Evolutionary conservation across 2,888 invertebrate species (phyloP), one percentile per base, ranked within the genome.

Genomic region (Phalera bucephala): DNA sequence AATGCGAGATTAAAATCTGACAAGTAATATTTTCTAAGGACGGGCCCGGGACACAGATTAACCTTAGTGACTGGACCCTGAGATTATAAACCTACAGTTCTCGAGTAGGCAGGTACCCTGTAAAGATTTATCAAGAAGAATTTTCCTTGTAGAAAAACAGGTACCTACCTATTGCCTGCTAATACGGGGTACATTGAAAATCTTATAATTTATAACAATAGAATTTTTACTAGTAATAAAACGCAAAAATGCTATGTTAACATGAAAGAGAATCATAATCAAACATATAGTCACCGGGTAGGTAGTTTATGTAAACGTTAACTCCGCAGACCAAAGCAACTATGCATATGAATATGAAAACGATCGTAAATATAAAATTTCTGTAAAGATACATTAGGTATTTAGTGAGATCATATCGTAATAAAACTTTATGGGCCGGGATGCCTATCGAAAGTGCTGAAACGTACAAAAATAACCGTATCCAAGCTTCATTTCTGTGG

Each of bases 381-480:
- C 32, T 45, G 46, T 39, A 47, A 47, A 47, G 45, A 43, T 53
- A 42, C 49, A 52, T 52, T 47, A 54, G 47, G 49, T 51, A 67
- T 70, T 70, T 66, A 67, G 57, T 65, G 65, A 67, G 67, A 68
- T 72, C 69, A 72, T 72, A 64, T 62, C 54, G 62, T 76, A 69
- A 67, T 81, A 76, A 81, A 82, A 81, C 43, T 82, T 83, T 81
- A 83, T 59, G 58, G 69, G 60, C 64, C 58, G 66, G 72, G 72
- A 65, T 68, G 58, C 65, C 64, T 65, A 67, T 64, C 65, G 57
- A 66, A 70, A 72, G 72, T 67, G 67, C 68, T 66, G 62, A 72
- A 72, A 70, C 51, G 53, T 51, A 59, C 60, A 61, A 70, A 79
- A 79, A 79, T 80, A 80, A 70, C 65, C 40, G 39, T 45, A 52